These are phyloP conservation scores for Mechanitis mazaeus DNA, from an alignment of 2,888 invertebrate genomes.

Conservation along the genomic window DNA sequence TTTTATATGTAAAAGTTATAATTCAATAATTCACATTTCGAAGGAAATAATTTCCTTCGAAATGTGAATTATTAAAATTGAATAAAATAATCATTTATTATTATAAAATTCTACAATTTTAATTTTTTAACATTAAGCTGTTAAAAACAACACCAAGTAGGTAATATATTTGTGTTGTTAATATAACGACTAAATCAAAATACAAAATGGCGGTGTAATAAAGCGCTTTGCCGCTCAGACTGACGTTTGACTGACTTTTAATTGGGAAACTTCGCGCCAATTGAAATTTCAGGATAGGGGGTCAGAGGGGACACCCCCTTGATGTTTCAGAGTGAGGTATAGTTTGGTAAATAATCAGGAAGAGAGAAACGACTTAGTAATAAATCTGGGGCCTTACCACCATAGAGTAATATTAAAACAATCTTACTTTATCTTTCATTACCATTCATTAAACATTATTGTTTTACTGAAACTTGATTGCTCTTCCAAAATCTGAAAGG, in stretches of 20 bases:
- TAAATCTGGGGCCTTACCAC: no score
- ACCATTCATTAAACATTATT: no score
- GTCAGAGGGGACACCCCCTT: constrained; percentile 6
- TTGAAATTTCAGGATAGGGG: constrained; percentile 35
- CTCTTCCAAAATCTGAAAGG: no score
- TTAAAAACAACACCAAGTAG: background rate
- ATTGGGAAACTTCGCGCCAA: constrained; percentile 54
- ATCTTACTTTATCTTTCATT: no score
- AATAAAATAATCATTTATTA: background rate
- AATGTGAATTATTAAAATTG: no score
- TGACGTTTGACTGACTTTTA: constrained; percentile 54
- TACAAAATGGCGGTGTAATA: constrained; percentile 40
- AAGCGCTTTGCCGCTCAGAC: constrained; percentile 32
- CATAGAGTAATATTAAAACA: no score
- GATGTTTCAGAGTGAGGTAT: constrained; percentile 3
- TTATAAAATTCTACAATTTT: background rate
- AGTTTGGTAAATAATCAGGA: background rate
- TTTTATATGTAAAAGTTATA: no score
- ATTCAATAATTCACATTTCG: no score
- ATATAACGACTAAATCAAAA: constrained; percentile 4
- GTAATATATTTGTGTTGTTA: background rate
- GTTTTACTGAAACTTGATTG: no score
- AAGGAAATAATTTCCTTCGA: no score
- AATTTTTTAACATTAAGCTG: background rate
- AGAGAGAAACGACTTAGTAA: background rate